Evolutionary conservation across 2,888 invertebrate species (phyloP).

Genomic region (Acleris holmiana): DNA sequence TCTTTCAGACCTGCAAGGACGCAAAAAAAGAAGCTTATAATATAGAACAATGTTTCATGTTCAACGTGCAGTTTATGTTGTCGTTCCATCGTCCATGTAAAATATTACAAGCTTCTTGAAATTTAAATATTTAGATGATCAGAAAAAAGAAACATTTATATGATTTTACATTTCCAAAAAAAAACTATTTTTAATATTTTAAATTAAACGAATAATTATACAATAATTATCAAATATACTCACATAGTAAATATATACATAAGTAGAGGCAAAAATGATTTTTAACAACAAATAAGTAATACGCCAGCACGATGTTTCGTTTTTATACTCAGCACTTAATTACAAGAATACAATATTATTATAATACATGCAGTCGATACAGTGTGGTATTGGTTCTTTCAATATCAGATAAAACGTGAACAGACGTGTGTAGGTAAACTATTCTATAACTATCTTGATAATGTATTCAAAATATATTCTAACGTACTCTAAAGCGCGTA

Average conservation of each 20-base stretch:
- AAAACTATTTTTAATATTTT: too few species aligned
- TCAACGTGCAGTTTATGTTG: too few species aligned
- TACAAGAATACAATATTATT: constrained; percentile 53
- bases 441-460: constrained; percentile 66
- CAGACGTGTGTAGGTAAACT: constrained; percentile 55
- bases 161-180: too few species aligned
- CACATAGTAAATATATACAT: neutral
- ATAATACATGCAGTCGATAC: constrained; percentile 59
- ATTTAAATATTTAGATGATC: neutral
- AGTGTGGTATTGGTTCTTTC: constrained; percentile 65
- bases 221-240: too few species aligned
- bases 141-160: neutral
- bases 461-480: constrained; percentile 77
- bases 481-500: constrained; percentile 80
- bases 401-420: constrained; percentile 65
- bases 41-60: too few species aligned
- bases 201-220: too few species aligned
- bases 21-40: too few species aligned
- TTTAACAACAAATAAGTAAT: neutral
- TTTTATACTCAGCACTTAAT: constrained; percentile 21
- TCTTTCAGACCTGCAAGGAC: too few species aligned
- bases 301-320: neutral
- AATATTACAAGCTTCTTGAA: constrained; percentile 6
- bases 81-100: too few species aligned
- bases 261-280: neutral